Evolutionary conservation across 2,888 invertebrate genomes (phyloP).

Genomic region (Unio delphinus): DNA sequence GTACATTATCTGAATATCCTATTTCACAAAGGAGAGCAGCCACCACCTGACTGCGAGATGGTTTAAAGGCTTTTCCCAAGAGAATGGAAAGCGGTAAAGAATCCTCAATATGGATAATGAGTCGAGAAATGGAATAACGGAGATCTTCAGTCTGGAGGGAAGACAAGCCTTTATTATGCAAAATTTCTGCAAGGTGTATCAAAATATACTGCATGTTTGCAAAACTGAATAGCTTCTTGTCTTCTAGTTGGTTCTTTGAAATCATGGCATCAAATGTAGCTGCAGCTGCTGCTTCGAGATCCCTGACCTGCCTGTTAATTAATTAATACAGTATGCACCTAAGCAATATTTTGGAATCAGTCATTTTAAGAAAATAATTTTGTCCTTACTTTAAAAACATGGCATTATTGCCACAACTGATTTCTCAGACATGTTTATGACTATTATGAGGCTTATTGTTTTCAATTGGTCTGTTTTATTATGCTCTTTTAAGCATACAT

Average conservation of each 20-base stretch:
- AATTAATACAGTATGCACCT: too few species aligned
- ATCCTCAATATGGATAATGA: slow-evolving; percentile 19
- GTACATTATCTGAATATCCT: slow-evolving; percentile 12
- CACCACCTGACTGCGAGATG: slow-evolving; percentile 17
- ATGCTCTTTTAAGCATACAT: too few species aligned
- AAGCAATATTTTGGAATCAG: too few species aligned
- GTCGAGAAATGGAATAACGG: not conserved
- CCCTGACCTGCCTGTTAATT: too few species aligned
- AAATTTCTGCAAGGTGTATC: slow-evolving; percentile 4
- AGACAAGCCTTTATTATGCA: slow-evolving; percentile 3
- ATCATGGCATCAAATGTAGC: too few species aligned
- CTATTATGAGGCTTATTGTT: too few species aligned
- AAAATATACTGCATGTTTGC: slow-evolving; percentile 4
- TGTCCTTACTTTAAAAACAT: too few species aligned
- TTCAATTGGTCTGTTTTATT: too few species aligned
- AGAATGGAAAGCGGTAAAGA: slow-evolving; percentile 17
- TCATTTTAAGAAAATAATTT: too few species aligned
- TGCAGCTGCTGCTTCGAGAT: too few species aligned
- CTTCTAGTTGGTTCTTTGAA: not conserved
- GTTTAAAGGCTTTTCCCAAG: slow-evolving; percentile 15
- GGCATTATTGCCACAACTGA: too few species aligned
- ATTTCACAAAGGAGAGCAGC: slow-evolving; percentile 12
- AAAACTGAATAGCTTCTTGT: not conserved
- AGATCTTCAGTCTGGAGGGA: slow-evolving; percentile 1
- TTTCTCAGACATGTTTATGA: too few species aligned